phyloP scores from a whole-genome alignment of 2,113 vertebrate genomes.

The Terrapene triunguis region DNA sequence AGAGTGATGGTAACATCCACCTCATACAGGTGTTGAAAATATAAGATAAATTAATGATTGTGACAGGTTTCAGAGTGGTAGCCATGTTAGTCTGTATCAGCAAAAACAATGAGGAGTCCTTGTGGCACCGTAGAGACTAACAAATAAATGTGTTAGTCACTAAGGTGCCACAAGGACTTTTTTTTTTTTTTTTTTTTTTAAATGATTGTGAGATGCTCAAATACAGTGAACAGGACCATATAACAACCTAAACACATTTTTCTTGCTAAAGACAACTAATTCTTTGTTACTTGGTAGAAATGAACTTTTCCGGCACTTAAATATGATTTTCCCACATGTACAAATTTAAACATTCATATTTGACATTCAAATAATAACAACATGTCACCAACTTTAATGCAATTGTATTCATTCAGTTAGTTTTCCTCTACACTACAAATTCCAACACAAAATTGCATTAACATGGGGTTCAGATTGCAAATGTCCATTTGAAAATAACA shows the following conservation, averaged over 20 bases:
- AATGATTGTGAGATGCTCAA: not conserved
- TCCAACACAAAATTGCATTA: accelerated
- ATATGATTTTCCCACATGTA: accelerated
- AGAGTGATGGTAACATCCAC: not conserved
- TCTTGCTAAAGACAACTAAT: accelerated
- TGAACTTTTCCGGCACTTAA: accelerated
- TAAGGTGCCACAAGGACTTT: too few species aligned
- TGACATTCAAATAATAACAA: not conserved
- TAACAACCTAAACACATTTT: not conserved
- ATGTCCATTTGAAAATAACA: not conserved
- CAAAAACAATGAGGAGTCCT: too few species aligned
- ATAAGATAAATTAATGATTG: not conserved
- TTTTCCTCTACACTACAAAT: not conserved
- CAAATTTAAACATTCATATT: accelerated
- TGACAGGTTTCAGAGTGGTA: not conserved
- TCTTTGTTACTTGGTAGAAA: not conserved
- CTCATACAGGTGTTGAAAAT: not conserved
- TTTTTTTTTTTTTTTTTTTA: too few species aligned
- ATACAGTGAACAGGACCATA: not conserved
- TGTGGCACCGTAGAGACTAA: too few species aligned
- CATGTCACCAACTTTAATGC: accelerated
- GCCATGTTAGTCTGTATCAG: too few species aligned
- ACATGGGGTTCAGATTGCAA: not conserved
- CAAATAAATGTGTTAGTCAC: too few species aligned
- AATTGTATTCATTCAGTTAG: accelerated